Evolutionary conservation across 2,797 vertebrate species (phyloP), one percentile per base, ranked within the genome.

Genomic region (Pantherophis alleghaniensis): DNA sequence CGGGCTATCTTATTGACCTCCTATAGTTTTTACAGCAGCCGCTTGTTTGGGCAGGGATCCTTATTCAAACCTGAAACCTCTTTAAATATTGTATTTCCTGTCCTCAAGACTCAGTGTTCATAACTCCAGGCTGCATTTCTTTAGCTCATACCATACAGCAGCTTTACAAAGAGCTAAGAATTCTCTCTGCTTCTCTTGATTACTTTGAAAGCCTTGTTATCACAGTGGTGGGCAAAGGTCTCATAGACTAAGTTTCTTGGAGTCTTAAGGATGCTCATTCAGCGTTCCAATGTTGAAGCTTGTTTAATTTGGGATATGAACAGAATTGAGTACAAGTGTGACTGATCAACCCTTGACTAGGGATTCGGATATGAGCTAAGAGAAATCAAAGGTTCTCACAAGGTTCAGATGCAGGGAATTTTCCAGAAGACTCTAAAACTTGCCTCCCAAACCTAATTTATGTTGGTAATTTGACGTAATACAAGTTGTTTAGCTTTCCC

Each of bases 391-490:
- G 32, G 24, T 56, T 66, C 59, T 51, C 18, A 28, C 12, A 63
- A 16, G 37, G 14, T 24, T 69, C 16, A 10, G 53, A 24, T n/a
- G 14, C 2, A 74, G 74, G 26, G 11, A n/a, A 55, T 63, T 24
- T 60, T 90, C 74, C 18, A 26, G 12, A 3, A 63, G n/a, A 18
- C 12, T 66, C 9, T 87, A 32, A 32, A 28, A 32, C 22, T 22
- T 86, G 5, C 47, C 32, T 61, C 47, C 42, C 14, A 91, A 94
- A 95, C 92, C 91, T 57, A 89, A 32, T 13, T 12, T 94, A 4
- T 51, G 51, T 94, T 88, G 94, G 69, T 42, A 89, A 74, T 37
- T 87, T 95, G 92, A 91, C 0, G 2, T 24, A 92, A 47, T 87
- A 32, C 42, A 0, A 0, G 28, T 92, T 95, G 28, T 66, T 24